phyloP scores from a whole-genome alignment of 2,113 vertebrate genomes.

The Phasianus colchicus region DNA sequence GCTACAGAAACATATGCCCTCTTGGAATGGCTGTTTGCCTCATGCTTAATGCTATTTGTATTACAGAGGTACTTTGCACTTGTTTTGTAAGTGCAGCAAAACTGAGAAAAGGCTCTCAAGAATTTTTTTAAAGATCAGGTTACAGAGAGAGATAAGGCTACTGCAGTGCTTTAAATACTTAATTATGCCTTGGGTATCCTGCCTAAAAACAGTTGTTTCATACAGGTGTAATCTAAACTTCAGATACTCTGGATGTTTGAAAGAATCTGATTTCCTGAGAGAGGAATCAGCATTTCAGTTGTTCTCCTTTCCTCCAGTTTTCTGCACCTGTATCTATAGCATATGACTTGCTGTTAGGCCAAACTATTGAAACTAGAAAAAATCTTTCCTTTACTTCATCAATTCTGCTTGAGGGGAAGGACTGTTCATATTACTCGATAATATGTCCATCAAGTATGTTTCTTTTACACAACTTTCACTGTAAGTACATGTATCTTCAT shows the following conservation, averaged over 20 bases:
- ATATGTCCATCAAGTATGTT: background rate
- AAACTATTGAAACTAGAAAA: background rate
- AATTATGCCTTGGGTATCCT: background rate
- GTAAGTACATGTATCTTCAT: background rate
- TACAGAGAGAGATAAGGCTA: background rate
- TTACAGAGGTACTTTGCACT: background rate
- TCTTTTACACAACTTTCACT: background rate
- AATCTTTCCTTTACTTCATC: background rate
- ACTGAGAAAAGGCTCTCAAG: background rate
- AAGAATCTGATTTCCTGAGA: background rate
- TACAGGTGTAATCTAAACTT: background rate
- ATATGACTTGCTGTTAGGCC: background rate
- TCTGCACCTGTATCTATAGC: background rate
- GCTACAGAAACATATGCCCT: background rate
- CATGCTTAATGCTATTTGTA: background rate
- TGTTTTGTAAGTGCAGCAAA: background rate
- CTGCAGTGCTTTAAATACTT: background rate
- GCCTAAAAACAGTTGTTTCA: background rate
- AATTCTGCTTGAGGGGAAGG: background rate
- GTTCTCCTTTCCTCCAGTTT: background rate
- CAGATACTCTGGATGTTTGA: background rate
- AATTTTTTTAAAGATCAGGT: background rate
- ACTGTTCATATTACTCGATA: too few relatives aligned
- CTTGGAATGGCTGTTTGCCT: background rate
- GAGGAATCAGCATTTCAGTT: background rate